Percentiles rank a stretch among this genome's conserved stretches.
These are phyloP conservation scores for Philypnodon macrostomus DNA, from an alignment of 2,797 vertebrate species.

Conservation along the genomic window DNA sequence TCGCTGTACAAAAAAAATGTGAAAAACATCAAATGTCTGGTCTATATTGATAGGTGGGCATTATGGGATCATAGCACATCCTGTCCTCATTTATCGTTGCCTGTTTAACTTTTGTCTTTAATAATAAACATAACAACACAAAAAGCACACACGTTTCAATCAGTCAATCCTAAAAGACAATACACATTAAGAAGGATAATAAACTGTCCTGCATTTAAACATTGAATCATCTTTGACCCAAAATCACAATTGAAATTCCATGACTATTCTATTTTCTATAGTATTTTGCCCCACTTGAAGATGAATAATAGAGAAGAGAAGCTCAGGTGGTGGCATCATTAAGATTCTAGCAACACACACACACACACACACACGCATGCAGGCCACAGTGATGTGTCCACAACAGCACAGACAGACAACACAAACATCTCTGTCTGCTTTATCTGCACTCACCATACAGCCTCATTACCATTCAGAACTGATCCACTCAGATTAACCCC, in stretches of 20 bases:
- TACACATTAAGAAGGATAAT: too few species aligned
- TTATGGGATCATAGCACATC: too few species aligned
- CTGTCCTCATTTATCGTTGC: too few species aligned
- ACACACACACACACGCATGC: slow-evolving; percentile 14
- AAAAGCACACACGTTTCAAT: too few species aligned
- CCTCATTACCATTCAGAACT: slow-evolving; percentile 56
- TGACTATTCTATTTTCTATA: background rate
- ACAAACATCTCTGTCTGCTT: slow-evolving; percentile 16
- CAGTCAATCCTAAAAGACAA: too few species aligned
- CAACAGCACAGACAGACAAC: slow-evolving; percentile 8
- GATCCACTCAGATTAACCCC: slow-evolving; percentile 52
- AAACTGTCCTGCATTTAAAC: too few species aligned
- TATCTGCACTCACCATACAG: slow-evolving; percentile 49
- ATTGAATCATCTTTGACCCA: too few species aligned
- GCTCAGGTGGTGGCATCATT: slow-evolving; percentile 37
- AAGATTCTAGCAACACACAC: slow-evolving; percentile 35
- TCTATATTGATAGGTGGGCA: too few species aligned
- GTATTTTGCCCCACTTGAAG: background rate
- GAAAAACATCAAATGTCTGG: too few species aligned
- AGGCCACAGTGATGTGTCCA: slow-evolving; percentile 7
- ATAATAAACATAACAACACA: too few species aligned
- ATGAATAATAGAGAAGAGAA: slow-evolving; percentile 27
- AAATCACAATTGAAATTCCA: background rate
- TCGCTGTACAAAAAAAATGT: too few species aligned
- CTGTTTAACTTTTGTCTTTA: too few species aligned